Evolutionary conservation across 1,140 invertebrate species (phyloP), one percentile per base, ranked within the genome.

Genomic region (Drosophila burlai): DNA sequence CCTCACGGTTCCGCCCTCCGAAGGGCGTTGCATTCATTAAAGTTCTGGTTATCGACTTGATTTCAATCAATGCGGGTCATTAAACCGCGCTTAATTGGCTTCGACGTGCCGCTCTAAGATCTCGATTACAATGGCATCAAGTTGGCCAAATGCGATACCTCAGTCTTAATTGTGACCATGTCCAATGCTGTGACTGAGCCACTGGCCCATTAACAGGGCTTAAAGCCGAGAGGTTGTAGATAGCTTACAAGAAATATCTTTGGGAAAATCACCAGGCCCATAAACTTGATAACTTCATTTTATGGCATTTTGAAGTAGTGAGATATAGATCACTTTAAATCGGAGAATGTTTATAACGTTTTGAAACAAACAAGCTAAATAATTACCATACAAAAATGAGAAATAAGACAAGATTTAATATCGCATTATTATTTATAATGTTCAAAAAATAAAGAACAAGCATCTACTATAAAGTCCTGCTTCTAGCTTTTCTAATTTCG

Each of bases 11-110:
- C 26, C 69, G 67, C 67, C 67, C n/a, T 21, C 18, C 73, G 73
- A 84, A 84, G 77, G 82, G 77, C 81, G 61, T 34, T 77, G 73
- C 18, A 54, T 76, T 78, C 60, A 55, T 66, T 74, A 74, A 52
- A 45, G 84, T 86, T 86, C 80, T 86, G 61, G 60, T 34, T 75
- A 55, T 74, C 57, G 45, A 38, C 24, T 38, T 21, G 15, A 26
- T 36, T 15, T 10, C 49, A 24, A 61, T 55, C 64, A 77, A 78
- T 62, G 43, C 57, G 74, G 74, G 75, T 68, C 65, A 78, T 78
- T 78, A 78, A 78, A 63, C 76, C 45, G 16, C 5, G 26, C 16
- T 42, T 79, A 79, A 79, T 79, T 50, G 76, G 59, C 54, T 57
- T 38, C 38, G 49, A 63, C 72, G 47, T 74, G 71, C 36, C 8